phyloP scores from a whole-genome alignment of 2,888 invertebrate genomes.

The Rhingia rostrata region DNA sequence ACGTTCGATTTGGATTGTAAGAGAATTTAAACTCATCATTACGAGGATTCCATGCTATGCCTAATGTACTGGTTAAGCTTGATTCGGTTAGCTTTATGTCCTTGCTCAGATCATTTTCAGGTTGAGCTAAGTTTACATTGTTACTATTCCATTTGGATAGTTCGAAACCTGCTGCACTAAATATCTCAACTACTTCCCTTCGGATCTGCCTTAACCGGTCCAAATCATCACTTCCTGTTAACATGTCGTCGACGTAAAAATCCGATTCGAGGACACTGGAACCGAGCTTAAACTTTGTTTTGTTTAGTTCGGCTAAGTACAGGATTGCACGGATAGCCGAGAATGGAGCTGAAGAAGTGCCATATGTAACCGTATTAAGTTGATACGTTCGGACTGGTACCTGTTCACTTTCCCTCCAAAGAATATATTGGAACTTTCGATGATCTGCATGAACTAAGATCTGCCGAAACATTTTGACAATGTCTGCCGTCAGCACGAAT shows the following conservation, averaged over 20 bases:
- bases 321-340: constrained; percentile 29
- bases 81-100: constrained; percentile 16
- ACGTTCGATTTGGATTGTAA: constrained; percentile 13
- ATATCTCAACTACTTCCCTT: constrained; percentile 1
- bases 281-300: not conserved
- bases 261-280: not conserved
- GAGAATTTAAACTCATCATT: constrained; percentile 25
- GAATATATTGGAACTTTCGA: constrained; percentile 24
- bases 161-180: constrained; percentile 38
- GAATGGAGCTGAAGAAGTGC: constrained; percentile 30
- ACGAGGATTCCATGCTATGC: constrained; percentile 45
- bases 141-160: constrained; percentile 42
- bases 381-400: constrained; percentile 21
- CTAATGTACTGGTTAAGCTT: constrained; percentile 29
- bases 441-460: constrained; percentile 12
- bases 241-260: constrained; percentile 35
- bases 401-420: constrained; percentile 31
- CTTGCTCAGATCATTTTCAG: not conserved
- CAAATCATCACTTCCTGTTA: constrained; percentile 44
- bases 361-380: constrained; percentile 48
- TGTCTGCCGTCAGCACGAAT: not conserved
- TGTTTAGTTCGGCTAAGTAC: constrained; percentile 3
- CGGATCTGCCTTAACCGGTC: constrained; percentile 1
- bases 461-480: not conserved
- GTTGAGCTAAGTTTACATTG: not conserved